Evolutionary conservation across 2,113 vertebrate species (phyloP).

Genomic region (Nettapus auritus): DNA sequence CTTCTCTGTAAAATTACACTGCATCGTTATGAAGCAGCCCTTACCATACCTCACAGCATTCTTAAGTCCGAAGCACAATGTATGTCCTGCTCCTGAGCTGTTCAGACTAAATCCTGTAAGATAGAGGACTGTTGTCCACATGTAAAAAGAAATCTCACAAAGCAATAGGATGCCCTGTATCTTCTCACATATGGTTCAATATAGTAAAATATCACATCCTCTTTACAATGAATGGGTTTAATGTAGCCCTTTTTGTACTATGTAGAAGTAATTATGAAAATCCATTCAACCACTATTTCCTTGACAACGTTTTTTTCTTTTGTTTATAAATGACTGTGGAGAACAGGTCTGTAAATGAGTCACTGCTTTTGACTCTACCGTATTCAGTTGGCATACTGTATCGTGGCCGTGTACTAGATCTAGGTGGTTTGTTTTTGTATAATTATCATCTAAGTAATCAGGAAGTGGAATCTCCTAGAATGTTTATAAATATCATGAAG

Average conservation of each 20-base stretch:
- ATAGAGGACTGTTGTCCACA: neutral
- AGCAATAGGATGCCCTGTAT: constrained; percentile 31
- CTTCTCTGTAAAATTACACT: constrained; percentile 44
- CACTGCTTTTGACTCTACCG: constrained; percentile 10
- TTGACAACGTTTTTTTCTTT: constrained; percentile 32
- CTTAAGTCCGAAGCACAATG: constrained; percentile 23
- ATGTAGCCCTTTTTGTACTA: constrained; percentile 25
- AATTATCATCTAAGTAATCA: constrained; percentile 34
- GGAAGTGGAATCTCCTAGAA: constrained; percentile 2
- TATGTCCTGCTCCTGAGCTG: constrained; percentile 11
- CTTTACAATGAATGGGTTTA: constrained; percentile 37
- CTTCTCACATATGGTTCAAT: constrained; percentile 38
- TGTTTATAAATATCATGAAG: constrained; percentile 1
- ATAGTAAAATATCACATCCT: constrained; percentile 31
- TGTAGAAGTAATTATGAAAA: constrained; percentile 51
- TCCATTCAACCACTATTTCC: constrained; percentile 38
- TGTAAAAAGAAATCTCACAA: constrained; percentile 36
- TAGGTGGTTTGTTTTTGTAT: constrained; percentile 13
- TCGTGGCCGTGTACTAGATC: neutral
- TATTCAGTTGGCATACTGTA: neutral
- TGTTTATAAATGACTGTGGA: constrained; percentile 36
- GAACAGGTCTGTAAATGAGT: constrained; percentile 39
- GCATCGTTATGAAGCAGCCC: constrained; percentile 19
- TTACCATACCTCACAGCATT: constrained; percentile 22
- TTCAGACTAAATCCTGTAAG: constrained; percentile 27